Base-by-base conservation (phyloP, 2,888 invertebrate species). In the Malthinus flaveolus region DNA sequence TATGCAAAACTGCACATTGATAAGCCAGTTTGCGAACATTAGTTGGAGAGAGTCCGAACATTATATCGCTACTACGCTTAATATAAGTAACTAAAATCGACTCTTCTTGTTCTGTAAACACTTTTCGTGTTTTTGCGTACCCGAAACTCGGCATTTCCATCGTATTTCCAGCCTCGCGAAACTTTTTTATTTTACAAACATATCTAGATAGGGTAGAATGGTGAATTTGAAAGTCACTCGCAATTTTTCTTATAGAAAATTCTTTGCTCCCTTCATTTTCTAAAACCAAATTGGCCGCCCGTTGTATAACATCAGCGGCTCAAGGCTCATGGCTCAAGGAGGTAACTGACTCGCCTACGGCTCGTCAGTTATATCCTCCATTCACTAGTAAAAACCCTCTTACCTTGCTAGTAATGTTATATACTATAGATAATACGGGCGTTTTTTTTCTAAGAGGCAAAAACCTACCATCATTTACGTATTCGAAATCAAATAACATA, bases 101-200 rank as follows among this genome's bases (percentile, higher is more conserved):
- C 12, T 51, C 42, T 13, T 51, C 33, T 10, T 51, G 13, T 5
- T 8, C 42, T 33, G 42, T 51, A 51, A 51, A 51, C 42, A 51
- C 33, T 51, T 51, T 23, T 13, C 15, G 42, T 23, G 42, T 9
- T 32, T 51, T 51, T 15, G 33, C 10, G 15, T 51, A 51, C 9
- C 51, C 51, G 33, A 12, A 42, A 13, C n/a, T 42, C n/a, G 32
- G 13, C 13, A 32, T 11, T 10, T 33, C 42, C 12, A 9, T 51
- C 10, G 11, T 15, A n/a, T 8, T 31, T 44, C 5, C 3, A 3
- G 10, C 11, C n/a, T 51, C 32, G 42, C 11, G 23, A 10, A 32
- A 4, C 23, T 44, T 52, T 34, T 44, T 45, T n/a, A 34, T 34
- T 34, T 34, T 34, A n/a, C 8, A 34, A 9, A 45, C 23, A 23